These are phyloP conservation scores for Sarotherodon lohbergeri DNA, from an alignment of 2,113 vertebrate genomes.

Conservation along the genomic window DNA sequence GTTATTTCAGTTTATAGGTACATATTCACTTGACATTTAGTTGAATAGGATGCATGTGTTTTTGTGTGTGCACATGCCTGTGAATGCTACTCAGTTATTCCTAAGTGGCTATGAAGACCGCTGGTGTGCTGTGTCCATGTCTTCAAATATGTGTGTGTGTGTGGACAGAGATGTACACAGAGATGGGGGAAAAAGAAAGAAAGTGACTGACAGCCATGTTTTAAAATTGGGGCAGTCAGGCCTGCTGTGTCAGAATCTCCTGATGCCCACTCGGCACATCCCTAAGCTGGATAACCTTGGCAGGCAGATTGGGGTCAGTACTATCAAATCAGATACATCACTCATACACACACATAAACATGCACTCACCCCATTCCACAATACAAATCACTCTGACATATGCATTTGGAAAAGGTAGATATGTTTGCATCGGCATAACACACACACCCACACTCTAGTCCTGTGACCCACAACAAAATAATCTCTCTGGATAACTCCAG, in stretches of 20 bases:
- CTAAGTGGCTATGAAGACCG: neutral
- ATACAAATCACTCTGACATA: neutral
- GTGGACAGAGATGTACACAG: neutral
- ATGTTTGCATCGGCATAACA: neutral
- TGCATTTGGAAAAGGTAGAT: neutral
- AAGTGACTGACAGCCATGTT: conserved; percentile 49
- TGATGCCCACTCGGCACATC: conserved; percentile 54
- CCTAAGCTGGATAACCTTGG: conserved; percentile 60
- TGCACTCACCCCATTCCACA: neutral
- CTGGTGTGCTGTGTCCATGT: neutral
- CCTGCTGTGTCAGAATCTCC: conserved; percentile 64
- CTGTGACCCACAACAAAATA: neutral
- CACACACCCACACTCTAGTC: neutral
- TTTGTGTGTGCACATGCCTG: neutral
- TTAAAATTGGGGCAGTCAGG: conserved; percentile 42
- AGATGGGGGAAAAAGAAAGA: neutral
- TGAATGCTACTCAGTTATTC: neutral
- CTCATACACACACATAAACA: conserved; percentile 5
- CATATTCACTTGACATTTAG: neutral
- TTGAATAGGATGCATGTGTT: neutral
- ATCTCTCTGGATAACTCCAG: neutral
- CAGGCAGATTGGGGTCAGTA: conserved; percentile 74
- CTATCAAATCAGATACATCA: conserved; percentile 70
- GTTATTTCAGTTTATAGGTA: neutral
- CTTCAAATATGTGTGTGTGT: neutral